Percentiles rank a stretch among this genome's conserved stretches.
These are phyloP conservation scores for Hirundichthys speculiger DNA, from an alignment of 2,113 vertebrate species.

Conservation along the genomic window DNA sequence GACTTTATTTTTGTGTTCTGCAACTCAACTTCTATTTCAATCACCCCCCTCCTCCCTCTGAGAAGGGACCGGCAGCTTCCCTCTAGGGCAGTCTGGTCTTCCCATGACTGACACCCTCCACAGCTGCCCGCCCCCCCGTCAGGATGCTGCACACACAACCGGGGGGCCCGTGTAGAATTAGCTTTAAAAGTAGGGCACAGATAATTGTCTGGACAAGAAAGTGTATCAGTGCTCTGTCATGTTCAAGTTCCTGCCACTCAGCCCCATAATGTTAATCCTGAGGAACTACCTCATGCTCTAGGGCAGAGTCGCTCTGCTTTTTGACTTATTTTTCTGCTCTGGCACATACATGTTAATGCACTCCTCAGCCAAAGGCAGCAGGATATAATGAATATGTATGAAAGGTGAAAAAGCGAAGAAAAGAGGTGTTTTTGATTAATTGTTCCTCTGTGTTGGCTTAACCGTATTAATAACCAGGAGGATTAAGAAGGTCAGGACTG, in stretches of 20 bases:
- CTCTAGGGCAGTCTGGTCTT: constrained; percentile 75
- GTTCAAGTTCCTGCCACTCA: constrained; percentile 76
- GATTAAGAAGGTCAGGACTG: constrained; percentile 81
- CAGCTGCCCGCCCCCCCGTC: constrained; percentile 60
- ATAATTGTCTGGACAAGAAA: constrained; percentile 80
- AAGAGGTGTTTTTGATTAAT: constrained; percentile 78
- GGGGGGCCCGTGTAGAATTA: constrained; percentile 76
- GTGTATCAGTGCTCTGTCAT: constrained; percentile 76
- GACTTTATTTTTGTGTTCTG: constrained; percentile 73
- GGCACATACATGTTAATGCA: constrained; percentile 71
- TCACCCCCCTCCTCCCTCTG: constrained; percentile 53
- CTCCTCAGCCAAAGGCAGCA: constrained; percentile 61
- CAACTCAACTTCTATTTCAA: constrained; percentile 78
- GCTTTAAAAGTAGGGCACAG: constrained; percentile 78
- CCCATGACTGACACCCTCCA: constrained; percentile 75
- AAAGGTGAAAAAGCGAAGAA: constrained; percentile 71
- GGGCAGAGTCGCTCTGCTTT: constrained; percentile 53
- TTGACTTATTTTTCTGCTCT: constrained; percentile 62
- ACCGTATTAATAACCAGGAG: constrained; percentile 78
- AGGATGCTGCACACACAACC: constrained; percentile 71
- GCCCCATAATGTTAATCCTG: constrained; percentile 68
- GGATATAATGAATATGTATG: constrained; percentile 77
- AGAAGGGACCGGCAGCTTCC: constrained; percentile 68
- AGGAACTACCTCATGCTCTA: constrained; percentile 59
- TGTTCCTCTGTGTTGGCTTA: constrained; percentile 69